Percentiles rank a stretch among this genome's conserved stretches.
These are phyloP conservation scores for Drosophila pseudoobscura DNA, from an alignment of 1,140 invertebrate genomes.

Conservation along the genomic window DNA sequence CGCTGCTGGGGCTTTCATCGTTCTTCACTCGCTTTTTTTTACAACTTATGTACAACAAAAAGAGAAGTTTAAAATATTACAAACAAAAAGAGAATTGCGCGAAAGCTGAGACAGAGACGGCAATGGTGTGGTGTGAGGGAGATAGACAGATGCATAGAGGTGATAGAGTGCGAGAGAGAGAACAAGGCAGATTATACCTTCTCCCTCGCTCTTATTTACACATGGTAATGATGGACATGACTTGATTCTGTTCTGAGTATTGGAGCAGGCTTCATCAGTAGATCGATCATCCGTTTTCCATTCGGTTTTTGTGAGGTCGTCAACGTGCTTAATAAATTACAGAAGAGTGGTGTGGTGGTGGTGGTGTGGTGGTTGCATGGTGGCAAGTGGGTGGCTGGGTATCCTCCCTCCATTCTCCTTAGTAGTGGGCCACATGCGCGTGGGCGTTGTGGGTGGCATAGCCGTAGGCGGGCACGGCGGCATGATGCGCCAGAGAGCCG, in stretches of 20 bases:
- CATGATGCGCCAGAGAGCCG: slow-evolving; percentile 74
- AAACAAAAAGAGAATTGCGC: slow-evolving; percentile 64
- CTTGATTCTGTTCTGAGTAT: slow-evolving; percentile 93
- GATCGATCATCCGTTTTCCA: slow-evolving; percentile 89
- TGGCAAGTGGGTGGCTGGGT: slow-evolving; percentile 12
- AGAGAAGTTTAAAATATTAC: slow-evolving; percentile 48
- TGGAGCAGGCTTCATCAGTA: slow-evolving; percentile 84
- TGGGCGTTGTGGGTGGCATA: slow-evolving; percentile 75
- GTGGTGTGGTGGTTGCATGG: slow-evolving; percentile 86
- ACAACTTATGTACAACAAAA: slow-evolving; percentile 62
- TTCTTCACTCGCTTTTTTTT: slow-evolving; percentile 32
- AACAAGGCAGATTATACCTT: slow-evolving; percentile 8
- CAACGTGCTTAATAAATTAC: slow-evolving; percentile 94
- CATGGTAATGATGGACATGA: slow-evolving; percentile 34
- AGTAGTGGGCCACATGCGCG: slow-evolving; percentile 77
- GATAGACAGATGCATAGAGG: slow-evolving; percentile 45
- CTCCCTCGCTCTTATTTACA: slow-evolving; percentile 46
- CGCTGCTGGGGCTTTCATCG: not conserved
- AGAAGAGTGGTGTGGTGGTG: slow-evolving; percentile 89
- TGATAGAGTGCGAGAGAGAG: slow-evolving; percentile 25
- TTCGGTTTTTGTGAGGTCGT: slow-evolving; percentile 86
- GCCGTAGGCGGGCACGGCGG: slow-evolving; percentile 68
- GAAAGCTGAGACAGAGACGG: slow-evolving; percentile 70
- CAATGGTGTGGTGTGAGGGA: slow-evolving; percentile 31
- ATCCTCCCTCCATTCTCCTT: slow-evolving; percentile 25